phyloP scores from a whole-genome alignment of 2,797 vertebrate species.

The Arremon brunneinucha region DNA sequence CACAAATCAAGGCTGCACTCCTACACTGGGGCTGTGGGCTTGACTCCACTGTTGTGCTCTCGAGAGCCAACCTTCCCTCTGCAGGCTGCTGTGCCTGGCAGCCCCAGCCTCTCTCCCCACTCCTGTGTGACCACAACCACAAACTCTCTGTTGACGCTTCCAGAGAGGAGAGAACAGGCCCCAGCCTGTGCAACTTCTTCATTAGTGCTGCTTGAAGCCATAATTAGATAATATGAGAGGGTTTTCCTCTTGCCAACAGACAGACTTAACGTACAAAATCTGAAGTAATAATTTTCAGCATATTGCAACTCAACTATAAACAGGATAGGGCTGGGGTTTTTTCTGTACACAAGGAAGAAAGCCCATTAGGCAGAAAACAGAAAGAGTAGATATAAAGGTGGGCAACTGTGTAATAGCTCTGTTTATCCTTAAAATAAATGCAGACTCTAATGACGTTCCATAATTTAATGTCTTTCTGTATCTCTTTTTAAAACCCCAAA shows the following conservation, averaged over 20 bases:
- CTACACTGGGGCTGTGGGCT: not conserved
- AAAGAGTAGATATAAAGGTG: conserved; percentile 29
- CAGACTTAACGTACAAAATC: conserved; percentile 59
- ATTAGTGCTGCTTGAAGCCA: conserved; percentile 52
- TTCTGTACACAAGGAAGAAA: conserved; percentile 12
- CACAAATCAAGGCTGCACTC: not conserved
- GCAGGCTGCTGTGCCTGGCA: not conserved
- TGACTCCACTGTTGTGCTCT: not conserved
- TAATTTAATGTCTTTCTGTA: not conserved
- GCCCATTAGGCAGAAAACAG: conserved; percentile 41
- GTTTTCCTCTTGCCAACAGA: conserved; percentile 68
- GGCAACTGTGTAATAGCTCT: not conserved
- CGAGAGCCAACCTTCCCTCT: not conserved
- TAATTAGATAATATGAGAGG: conserved; percentile 69
- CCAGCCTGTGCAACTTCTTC: conserved; percentile 57
- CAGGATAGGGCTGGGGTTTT: conserved; percentile 9
- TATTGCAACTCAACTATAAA: conserved; percentile 62
- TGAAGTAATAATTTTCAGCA: conserved; percentile 59
- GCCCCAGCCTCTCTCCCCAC: not conserved
- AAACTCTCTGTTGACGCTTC: conserved; percentile 38
- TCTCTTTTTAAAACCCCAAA: not conserved
- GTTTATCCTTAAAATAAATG: conserved; percentile 37
- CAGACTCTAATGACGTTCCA: not conserved
- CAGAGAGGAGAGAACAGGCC: conserved; percentile 67
- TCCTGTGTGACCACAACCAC: conserved; percentile 47